Percentiles rank a stretch among this genome's conserved stretches.
Evolutionary conservation across 2,113 vertebrate genomes (phyloP).

Genomic region (Ploceus nigricollis): DNA sequence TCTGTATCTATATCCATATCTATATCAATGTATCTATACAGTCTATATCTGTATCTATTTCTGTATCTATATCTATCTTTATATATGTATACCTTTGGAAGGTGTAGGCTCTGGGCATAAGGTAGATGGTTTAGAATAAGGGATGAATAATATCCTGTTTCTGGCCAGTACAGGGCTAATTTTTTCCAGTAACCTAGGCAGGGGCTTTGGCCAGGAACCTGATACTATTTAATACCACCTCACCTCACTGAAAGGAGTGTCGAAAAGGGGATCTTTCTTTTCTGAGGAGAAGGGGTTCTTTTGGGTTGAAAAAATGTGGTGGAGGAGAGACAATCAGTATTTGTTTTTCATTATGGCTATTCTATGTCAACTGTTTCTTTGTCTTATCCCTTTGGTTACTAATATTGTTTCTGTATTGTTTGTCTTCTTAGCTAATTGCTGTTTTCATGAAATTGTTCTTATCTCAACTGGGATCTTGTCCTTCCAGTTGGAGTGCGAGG

Average conservation of each 20-base stretch:
- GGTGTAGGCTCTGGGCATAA: too few relatives aligned
- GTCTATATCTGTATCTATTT: background rate
- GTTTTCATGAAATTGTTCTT: background rate
- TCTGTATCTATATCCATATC: background rate
- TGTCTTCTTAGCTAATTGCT: background rate
- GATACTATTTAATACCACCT: background rate
- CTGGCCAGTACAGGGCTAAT: background rate
- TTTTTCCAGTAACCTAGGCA: background rate
- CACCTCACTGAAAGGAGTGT: background rate
- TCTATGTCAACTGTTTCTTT: background rate
- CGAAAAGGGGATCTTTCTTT: background rate
- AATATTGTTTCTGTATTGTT: background rate
- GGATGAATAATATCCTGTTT: background rate
- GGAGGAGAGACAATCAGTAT: background rate
- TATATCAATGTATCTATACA: background rate
- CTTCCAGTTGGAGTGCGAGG: fast-evolving
- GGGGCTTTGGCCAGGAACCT: background rate
- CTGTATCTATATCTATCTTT: background rate
- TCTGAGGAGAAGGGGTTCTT: background rate
- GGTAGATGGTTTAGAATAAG: background rate
- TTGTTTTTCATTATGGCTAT: background rate
- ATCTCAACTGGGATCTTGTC: background rate
- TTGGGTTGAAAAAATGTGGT: background rate
- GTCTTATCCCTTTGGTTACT: background rate
- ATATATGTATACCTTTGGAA: background rate